Evolutionary conservation across 2,888 invertebrate species (phyloP).

Genomic region (Prosopocoilus inquinatus): DNA sequence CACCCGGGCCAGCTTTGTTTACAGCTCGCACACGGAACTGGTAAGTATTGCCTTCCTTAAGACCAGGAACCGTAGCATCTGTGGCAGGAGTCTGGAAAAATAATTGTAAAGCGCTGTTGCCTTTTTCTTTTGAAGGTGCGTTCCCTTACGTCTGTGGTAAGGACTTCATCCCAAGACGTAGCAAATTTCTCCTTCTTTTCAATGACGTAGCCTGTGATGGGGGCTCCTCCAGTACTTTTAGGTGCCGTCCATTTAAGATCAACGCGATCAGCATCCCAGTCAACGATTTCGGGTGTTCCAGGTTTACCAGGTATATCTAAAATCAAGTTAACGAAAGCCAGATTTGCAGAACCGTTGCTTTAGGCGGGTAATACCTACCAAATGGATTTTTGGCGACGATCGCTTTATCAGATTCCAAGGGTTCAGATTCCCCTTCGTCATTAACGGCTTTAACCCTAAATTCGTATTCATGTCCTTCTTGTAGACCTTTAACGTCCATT

Average conservation of each 20-base stretch:
- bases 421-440: slow-evolving; percentile 94
- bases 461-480: slow-evolving; percentile 90
- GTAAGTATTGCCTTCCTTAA: slow-evolving; percentile 88
- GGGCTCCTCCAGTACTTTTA: slow-evolving; percentile 73
- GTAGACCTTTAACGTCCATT: slow-evolving; percentile 83
- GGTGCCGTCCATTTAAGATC: slow-evolving; percentile 83
- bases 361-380: slow-evolving; percentile 54
- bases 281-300: slow-evolving; percentile 79
- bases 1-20: slow-evolving; percentile 92
- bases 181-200: slow-evolving; percentile 85
- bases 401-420: slow-evolving; percentile 84
- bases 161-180: slow-evolving; percentile 77
- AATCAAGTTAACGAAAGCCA: too few relatives aligned
- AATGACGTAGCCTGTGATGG: slow-evolving; percentile 82
- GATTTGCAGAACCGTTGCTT: too few relatives aligned
- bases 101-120: too few relatives aligned
- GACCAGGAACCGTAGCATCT: slow-evolving; percentile 79
- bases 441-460: slow-evolving; percentile 92
- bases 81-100: slow-evolving; percentile 65
- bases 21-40: slow-evolving; percentile 94
- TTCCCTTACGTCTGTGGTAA: slow-evolving; percentile 64
- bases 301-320: slow-evolving; percentile 80
- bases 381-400: slow-evolving; percentile 96
- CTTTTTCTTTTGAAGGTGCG: not conserved
- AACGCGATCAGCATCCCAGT: slow-evolving; percentile 87